Conservation (phyloP, 1,140 invertebrate species). For the Psix sp. region DNA sequence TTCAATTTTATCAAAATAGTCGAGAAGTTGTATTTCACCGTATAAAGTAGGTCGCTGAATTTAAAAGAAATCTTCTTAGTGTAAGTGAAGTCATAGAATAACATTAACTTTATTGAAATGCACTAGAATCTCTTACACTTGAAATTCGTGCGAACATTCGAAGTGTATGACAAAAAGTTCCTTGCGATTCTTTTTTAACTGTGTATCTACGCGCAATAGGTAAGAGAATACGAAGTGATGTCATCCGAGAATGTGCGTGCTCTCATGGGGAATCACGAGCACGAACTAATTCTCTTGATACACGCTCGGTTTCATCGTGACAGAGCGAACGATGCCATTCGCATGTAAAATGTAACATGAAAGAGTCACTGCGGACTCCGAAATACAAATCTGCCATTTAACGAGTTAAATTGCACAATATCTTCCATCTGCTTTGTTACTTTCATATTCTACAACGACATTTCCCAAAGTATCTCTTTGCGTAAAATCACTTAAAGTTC, state of each 20-base stretch:
- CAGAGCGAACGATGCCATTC: slow-evolving; percentile 44
- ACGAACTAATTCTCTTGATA: slow-evolving; percentile 65
- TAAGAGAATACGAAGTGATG: slow-evolving; percentile 29
- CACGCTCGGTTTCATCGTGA: slow-evolving; percentile 55
- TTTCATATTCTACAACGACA: slow-evolving; percentile 13
- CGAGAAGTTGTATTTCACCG: too few relatives aligned
- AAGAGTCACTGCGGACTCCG: slow-evolving; percentile 26
- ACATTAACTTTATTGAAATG: slow-evolving; percentile 11
- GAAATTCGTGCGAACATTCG: background rate
- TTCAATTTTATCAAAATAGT: too few relatives aligned
- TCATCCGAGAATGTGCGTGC: slow-evolving; percentile 60
- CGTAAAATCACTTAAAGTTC: slow-evolving; percentile 12
- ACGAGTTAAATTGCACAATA: slow-evolving; percentile 27
- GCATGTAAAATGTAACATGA: slow-evolving; percentile 43
- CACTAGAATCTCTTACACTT: slow-evolving; percentile 11
- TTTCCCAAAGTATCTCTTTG: slow-evolving; percentile 3
- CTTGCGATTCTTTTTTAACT: slow-evolving; percentile 9
- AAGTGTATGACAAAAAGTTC: slow-evolving; percentile 9
- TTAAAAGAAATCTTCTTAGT: too few relatives aligned
- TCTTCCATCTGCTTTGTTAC: slow-evolving; percentile 8
- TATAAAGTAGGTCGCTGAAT: too few relatives aligned
- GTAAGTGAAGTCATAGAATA: too few relatives aligned
- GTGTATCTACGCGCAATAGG: slow-evolving; percentile 6
- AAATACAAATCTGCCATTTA: slow-evolving; percentile 48
- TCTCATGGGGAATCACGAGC: slow-evolving; percentile 65